Base-by-base conservation (phyloP, 2,113 vertebrate species). In the Eudyptes chrysolophus region DNA sequence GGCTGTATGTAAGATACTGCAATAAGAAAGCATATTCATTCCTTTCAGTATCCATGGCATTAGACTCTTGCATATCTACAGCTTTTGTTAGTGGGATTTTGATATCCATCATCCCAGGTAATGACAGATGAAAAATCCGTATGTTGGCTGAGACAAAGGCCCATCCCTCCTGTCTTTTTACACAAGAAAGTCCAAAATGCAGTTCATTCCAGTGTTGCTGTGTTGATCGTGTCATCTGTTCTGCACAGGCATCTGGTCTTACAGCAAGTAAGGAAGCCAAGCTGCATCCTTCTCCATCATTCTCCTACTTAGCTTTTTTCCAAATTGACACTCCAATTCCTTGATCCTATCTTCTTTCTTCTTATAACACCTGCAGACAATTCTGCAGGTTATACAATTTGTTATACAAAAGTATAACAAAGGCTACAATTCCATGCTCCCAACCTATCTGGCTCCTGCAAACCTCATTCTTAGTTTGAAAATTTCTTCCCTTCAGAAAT, bases 361-460 rank as follows among this genome's bases (percentile, higher is more conserved):
- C 34, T 61, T 48, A 30, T 11, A 89, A 7, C 16, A 40, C 13
- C 10, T 64, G 30, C 13, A 38, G 38, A 38, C 38, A 38, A 38
- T 38, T 38, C 38, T 38, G 38, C 38, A 38, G 38, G 38, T 38
- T 38, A 38, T 38, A 38, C 38, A 38, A 38, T 38, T 38, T 38
- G 38, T 38, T 38, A 38, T 38, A 38, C 38, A 38, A 38, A 38
- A 38, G 38, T 38, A 38, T 38, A 38, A 38, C 38, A 38, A 38
- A 38, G n/a, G 9, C 49, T 76, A 5, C 14, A 27, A 1, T 61
- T 91, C n/a, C 25, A 2, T 68, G n/a, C 40, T 82, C 55, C 21
- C 32, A 42, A 6, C 25, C 14, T 2, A 0, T 49, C 13, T 64
- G 2, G 0, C 13, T 94, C 38, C 52, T 69, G 40, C 42, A 81